Evolutionary conservation across 1,140 invertebrate genomes (phyloP).

Genomic region (Cepaea nemoralis): DNA sequence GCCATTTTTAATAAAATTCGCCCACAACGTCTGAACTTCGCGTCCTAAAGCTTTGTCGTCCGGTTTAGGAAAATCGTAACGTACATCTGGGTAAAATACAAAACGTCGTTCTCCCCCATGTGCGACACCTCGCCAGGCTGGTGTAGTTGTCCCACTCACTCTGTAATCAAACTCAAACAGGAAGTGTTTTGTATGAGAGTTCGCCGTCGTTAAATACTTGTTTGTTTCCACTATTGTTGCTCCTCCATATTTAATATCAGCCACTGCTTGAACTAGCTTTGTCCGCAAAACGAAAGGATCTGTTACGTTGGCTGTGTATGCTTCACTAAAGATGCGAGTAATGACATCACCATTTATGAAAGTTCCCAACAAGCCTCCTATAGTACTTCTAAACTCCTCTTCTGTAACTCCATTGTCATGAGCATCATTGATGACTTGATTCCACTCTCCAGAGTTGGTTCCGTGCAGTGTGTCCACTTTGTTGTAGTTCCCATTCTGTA

Average conservation of each 20-base stretch:
- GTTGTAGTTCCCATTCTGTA: background rate
- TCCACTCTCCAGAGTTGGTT: background rate
- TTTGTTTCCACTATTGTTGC: background rate
- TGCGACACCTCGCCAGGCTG: background rate
- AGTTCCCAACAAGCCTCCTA: background rate
- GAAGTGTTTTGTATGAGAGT: background rate
- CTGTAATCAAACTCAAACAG: constrained; percentile 26
- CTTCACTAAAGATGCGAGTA: background rate
- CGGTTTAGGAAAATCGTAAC: background rate
- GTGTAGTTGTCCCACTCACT: background rate
- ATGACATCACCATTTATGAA: background rate
- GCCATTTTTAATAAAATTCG: constrained; percentile 18
- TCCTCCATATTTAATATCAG: background rate
- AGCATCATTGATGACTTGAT: background rate
- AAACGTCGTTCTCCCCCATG: background rate
- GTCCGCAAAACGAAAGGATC: background rate
- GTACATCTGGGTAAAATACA: constrained; percentile 8
- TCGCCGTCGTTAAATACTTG: background rate
- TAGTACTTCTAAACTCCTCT: background rate
- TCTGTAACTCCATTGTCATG: background rate
- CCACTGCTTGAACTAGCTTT: background rate
- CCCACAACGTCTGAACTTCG: background rate
- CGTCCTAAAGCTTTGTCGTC: background rate
- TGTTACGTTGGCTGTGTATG: background rate
- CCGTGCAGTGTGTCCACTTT: constrained; percentile 8